Evolutionary conservation across 2,888 invertebrate species (phyloP).

Genomic region (Exocentrus adspersus): DNA sequence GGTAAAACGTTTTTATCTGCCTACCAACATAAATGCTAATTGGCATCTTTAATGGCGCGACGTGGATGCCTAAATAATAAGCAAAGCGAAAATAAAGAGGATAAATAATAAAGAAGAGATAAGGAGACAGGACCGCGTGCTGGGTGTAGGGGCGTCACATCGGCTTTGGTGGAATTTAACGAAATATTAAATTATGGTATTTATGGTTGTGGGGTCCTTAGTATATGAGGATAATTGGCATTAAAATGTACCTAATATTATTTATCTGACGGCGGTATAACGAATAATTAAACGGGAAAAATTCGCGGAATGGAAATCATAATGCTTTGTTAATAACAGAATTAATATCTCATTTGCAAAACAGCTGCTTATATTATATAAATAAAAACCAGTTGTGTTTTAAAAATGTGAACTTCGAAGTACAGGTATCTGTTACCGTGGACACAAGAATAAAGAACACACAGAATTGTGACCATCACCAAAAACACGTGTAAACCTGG

Average conservation of each 20-base stretch:
- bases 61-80: constrained; percentile 10
- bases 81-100: constrained; percentile 15
- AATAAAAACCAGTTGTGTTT: no score
- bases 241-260: background rate
- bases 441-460: no score
- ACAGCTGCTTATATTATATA: no score
- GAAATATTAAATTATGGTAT: background rate
- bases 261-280: background rate
- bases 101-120: background rate
- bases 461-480: constrained; percentile 18
- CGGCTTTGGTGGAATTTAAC: background rate
- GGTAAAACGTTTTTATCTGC: constrained; percentile 52
- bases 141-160: constrained; percentile 9
- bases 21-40: constrained; percentile 52
- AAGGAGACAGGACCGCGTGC: background rate
- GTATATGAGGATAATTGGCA: background rate
- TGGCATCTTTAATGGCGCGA: constrained; percentile 44
- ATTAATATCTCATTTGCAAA: no score
- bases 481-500: constrained; percentile 3
- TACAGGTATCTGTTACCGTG: no score
- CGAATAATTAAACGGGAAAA: no score
- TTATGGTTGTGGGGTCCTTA: background rate
- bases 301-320: no score
- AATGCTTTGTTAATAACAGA: no score
- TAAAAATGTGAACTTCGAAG: no score